phyloP scores from a whole-genome alignment of 2,113 vertebrate species.

The Pangasianodon hypophthalmus region DNA sequence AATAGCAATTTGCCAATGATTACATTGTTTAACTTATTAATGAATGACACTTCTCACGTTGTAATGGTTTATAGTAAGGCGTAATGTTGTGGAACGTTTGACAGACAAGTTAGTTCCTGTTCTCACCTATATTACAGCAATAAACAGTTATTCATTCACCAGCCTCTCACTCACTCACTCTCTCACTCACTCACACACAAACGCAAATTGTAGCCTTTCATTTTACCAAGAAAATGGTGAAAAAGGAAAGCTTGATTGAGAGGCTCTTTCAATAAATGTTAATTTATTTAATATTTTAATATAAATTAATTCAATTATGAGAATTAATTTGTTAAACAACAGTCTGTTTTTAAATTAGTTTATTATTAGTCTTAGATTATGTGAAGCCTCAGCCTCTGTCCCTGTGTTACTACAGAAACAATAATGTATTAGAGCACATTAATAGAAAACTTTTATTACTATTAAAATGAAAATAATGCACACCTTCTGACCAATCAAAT shows the following conservation, averaged over 20 bases:
- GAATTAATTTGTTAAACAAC: background rate
- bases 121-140: background rate
- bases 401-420: background rate
- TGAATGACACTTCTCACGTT: background rate
- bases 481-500: background rate
- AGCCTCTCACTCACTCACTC: background rate
- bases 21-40: background rate
- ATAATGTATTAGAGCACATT: background rate
- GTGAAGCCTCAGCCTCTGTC: background rate
- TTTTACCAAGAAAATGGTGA: background rate
- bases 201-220: background rate
- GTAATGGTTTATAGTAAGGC: background rate
- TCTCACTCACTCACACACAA: background rate
- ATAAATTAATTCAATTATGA: background rate
- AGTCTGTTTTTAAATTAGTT: background rate
- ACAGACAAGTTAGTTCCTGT: background rate
- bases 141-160: background rate
- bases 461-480: background rate
- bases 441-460: background rate
- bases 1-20: background rate
- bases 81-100: background rate
- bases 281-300: no score
- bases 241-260: background rate
- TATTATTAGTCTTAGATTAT: background rate
- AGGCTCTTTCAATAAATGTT: background rate